Conservation (phyloP, 1,140 invertebrate species). For the Hylyphantes graminicola region DNA sequence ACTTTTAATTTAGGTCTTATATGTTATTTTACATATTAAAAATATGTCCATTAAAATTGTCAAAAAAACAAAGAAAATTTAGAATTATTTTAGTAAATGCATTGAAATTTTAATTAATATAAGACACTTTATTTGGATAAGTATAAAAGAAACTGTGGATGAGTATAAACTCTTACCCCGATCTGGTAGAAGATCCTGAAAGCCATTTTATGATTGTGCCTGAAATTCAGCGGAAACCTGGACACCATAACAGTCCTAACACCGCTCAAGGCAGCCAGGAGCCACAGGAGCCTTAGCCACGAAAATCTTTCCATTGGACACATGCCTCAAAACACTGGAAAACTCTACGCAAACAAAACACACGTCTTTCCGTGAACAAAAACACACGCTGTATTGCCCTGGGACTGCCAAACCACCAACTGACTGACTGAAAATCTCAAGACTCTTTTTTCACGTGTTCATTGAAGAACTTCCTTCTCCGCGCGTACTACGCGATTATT, state of each 20-base stretch:
- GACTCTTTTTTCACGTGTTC: slow-evolving; percentile 37
- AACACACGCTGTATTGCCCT: background rate
- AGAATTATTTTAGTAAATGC: too few species aligned
- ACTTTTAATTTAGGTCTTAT: too few species aligned
- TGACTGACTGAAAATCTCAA: background rate
- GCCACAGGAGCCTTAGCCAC: slow-evolving; percentile 38
- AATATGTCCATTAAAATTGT: too few species aligned
- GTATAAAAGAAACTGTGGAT: background rate
- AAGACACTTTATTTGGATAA: background rate
- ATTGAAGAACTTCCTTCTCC: slow-evolving; percentile 49
- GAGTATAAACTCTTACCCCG: slow-evolving; percentile 47
- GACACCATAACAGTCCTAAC: slow-evolving; percentile 57
- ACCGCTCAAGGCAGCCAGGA: slow-evolving; percentile 8
- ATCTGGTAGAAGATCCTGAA: slow-evolving; percentile 59
- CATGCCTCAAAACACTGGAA: slow-evolving; percentile 6
- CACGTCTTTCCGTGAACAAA: background rate
- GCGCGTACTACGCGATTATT: slow-evolving; percentile 61
- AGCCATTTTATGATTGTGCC: slow-evolving; percentile 52
- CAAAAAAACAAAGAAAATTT: too few species aligned
- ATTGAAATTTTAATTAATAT: background rate
- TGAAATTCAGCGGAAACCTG: slow-evolving; percentile 53
- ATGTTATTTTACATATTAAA: too few species aligned
- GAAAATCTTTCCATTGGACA: slow-evolving; percentile 29
- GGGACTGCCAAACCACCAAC: slow-evolving; percentile 4
- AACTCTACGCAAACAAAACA: background rate